A percentile compares a stretch with the other conserved stretches of the same genome.
phyloP scores from a whole-genome alignment of 2,888 invertebrate species.

The Limnephilus lunatus region DNA sequence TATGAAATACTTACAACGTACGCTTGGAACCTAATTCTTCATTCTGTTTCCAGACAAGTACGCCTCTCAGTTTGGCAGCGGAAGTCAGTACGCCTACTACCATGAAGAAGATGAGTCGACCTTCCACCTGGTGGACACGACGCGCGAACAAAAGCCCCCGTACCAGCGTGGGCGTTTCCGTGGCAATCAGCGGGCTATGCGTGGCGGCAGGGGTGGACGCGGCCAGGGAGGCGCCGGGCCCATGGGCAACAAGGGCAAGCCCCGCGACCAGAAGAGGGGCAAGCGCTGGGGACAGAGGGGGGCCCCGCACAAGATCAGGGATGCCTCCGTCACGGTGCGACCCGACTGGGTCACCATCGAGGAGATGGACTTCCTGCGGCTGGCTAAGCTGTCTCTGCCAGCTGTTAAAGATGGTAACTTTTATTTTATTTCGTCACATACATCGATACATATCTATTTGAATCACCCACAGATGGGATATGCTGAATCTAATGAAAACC shows the following conservation, averaged over 20 bases:
- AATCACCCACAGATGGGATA: not conserved
- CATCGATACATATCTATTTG: not conserved
- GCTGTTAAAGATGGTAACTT: slow-evolving; percentile 86
- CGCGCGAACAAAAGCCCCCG: slow-evolving; percentile 91
- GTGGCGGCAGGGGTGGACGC: slow-evolving; percentile 83
- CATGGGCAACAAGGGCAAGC: slow-evolving; percentile 87
- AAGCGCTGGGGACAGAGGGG: slow-evolving; percentile 92
- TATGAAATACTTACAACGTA: slow-evolving; percentile 43
- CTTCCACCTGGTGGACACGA: slow-evolving; percentile 98
- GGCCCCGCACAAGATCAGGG: slow-evolving; percentile 93
- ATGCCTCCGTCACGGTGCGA: slow-evolving; percentile 96
- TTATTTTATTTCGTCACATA: not conserved
- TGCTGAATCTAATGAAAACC: too few species aligned
- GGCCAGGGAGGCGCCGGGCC: slow-evolving; percentile 88
- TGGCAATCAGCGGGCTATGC: slow-evolving; percentile 86
- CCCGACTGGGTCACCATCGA: slow-evolving; percentile 98
- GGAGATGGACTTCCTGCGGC: slow-evolving; percentile 98
- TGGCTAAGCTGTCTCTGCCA: slow-evolving; percentile 94
- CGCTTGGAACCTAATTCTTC: not conserved
- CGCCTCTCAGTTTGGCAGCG: slow-evolving; percentile 94
- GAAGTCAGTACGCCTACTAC: slow-evolving; percentile 98
- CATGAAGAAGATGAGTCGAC: slow-evolving; percentile 99
- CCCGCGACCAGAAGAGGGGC: slow-evolving; percentile 86
- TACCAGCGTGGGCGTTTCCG: slow-evolving; percentile 95
- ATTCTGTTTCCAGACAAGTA: slow-evolving; percentile 84